These are phyloP conservation scores for Phania funesta DNA, from an alignment of 2,888 invertebrate genomes.

Conservation along the genomic window DNA sequence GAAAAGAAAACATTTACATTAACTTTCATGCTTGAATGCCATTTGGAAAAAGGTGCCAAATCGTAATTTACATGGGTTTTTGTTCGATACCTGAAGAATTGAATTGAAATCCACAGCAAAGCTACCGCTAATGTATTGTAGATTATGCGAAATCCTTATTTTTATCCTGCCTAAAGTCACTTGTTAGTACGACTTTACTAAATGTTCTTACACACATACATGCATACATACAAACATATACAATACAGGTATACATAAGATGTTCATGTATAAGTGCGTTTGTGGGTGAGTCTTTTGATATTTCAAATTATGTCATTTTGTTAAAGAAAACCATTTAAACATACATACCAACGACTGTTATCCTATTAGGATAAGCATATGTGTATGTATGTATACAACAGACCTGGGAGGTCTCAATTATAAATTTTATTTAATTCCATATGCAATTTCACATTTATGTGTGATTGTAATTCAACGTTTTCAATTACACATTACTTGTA, in stretches of 20 bases:
- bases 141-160: slow-evolving; percentile 80
- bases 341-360: not conserved
- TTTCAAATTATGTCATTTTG: slow-evolving; percentile 53
- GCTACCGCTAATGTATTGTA: slow-evolving; percentile 81
- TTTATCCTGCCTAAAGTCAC: slow-evolving; percentile 72
- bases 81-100: slow-evolving; percentile 80
- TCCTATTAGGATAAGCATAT: not conserved
- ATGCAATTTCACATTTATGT: too few relatives aligned
- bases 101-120: slow-evolving; percentile 81
- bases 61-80: slow-evolving; percentile 81
- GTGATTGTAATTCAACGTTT: too few relatives aligned
- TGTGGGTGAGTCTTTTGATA: slow-evolving; percentile 44
- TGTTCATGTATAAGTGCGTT: slow-evolving; percentile 41
- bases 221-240: not conserved
- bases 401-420: too few relatives aligned
- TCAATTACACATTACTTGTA: too few relatives aligned
- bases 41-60: slow-evolving; percentile 76
- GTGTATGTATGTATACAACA: slow-evolving; percentile 23
- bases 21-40: slow-evolving; percentile 59
- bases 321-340: not conserved
- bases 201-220: slow-evolving; percentile 32
- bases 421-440: too few relatives aligned
- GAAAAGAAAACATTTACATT: slow-evolving; percentile 39
- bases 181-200: slow-evolving; percentile 67
- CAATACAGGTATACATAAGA: not conserved